These are phyloP conservation scores for Spicauda simplicius DNA, from an alignment of 2,888 invertebrate species.

Conservation along the genomic window DNA sequence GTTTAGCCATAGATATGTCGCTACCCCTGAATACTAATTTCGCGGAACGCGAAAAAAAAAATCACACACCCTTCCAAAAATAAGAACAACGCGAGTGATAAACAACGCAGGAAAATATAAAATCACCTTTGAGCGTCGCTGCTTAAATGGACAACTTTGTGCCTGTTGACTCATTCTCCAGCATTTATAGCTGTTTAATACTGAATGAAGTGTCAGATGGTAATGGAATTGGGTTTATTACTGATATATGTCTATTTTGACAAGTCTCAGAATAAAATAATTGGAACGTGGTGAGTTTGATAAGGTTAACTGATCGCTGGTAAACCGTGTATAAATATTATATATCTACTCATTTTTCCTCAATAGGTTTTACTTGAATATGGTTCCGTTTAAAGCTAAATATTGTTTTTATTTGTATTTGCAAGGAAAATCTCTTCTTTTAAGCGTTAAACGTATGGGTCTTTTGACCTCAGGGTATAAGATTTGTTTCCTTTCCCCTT, in stretches of 20 bases:
- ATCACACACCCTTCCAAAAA: no score
- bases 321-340: not conserved
- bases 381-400: not conserved
- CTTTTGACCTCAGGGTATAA: no score
- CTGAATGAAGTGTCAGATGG: conserved; percentile 19
- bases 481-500: no score
- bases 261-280: conserved; percentile 24
- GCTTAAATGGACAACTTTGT: not conserved
- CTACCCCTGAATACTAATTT: no score
- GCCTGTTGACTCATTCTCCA: conserved; percentile 14
- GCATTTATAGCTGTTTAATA: conserved; percentile 18
- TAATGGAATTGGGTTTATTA: conserved; percentile 32
- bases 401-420: no score
- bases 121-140: not conserved
- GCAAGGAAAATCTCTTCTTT: no score
- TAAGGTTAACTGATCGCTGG: not conserved
- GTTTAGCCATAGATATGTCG: no score
- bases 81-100: no score
- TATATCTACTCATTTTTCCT: no score
- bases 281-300: conserved; percentile 17
- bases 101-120: not conserved
- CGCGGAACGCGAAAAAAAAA: no score
- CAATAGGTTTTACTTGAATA: not conserved
- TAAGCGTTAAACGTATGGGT: no score
- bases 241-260: conserved; percentile 19